These are phyloP conservation scores for Thecophora atra DNA, from an alignment of 2,888 invertebrate genomes.

Conservation along the genomic window DNA sequence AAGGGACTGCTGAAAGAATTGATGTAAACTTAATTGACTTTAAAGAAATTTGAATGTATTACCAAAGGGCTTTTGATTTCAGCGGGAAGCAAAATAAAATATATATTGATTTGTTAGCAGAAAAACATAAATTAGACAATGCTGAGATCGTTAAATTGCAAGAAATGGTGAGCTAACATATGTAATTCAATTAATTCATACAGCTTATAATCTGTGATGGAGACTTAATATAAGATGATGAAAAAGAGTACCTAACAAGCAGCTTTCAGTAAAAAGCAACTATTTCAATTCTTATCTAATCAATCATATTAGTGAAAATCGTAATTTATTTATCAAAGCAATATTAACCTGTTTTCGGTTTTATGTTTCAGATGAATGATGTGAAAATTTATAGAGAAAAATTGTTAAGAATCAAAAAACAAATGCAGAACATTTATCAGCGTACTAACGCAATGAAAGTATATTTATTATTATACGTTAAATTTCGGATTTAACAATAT, in stretches of 20 bases:
- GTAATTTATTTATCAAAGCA: too few species aligned
- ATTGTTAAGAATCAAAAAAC: conserved; percentile 59
- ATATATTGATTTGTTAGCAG: conserved; percentile 61
- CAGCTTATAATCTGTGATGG: too few species aligned
- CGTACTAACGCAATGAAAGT: conserved; percentile 62
- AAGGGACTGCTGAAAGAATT: conserved; percentile 60
- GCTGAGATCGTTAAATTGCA: conserved; percentile 56
- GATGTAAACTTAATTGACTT: conserved; percentile 49
- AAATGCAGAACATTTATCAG: conserved; percentile 64
- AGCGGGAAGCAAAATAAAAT: conserved; percentile 64
- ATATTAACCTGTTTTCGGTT: background rate
- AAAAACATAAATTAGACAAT: conserved; percentile 61
- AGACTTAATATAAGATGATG: too few species aligned
- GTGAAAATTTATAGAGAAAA: conserved; percentile 62
- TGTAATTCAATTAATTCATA: too few species aligned
- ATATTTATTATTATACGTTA: background rate
- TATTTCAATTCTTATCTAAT: too few species aligned
- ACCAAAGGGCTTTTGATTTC: conserved; percentile 6
- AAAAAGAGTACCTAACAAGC: too few species aligned
- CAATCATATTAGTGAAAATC: too few species aligned
- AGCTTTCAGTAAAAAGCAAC: background rate
- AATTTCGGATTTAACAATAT: conserved; percentile 31
- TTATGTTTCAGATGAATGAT: conserved; percentile 55
- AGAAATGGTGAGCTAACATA: conserved; percentile 60
- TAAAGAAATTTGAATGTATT: background rate